Evolutionary conservation across 2,113 vertebrate species (phyloP).

Genomic region (Etia nguti): DNA sequence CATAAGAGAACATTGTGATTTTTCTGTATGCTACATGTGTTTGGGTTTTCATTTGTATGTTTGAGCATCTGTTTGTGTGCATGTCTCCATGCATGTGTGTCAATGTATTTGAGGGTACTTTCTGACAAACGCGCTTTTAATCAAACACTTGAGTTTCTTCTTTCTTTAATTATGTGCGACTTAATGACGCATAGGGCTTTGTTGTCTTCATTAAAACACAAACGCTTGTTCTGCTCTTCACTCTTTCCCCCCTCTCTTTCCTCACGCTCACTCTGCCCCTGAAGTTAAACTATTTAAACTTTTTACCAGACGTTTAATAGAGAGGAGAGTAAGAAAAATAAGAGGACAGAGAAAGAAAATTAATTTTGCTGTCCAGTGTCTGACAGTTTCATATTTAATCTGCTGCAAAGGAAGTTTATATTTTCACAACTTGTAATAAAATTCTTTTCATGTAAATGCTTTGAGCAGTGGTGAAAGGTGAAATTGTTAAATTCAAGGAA

Average conservation of each 20-base stretch:
- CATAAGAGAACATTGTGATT: neutral
- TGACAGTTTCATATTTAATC: neutral
- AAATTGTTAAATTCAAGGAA: neutral
- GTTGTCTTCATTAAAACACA: slow-evolving; percentile 55
- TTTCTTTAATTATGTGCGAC: slow-evolving; percentile 61
- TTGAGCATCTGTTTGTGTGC: neutral
- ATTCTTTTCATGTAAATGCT: accelerated
- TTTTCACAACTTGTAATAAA: neutral
- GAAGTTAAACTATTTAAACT: neutral
- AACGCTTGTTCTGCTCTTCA: neutral
- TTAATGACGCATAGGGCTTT: slow-evolving; percentile 54
- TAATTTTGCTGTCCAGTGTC: neutral
- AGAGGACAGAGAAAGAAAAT: neutral
- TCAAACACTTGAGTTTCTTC: slow-evolving; percentile 56
- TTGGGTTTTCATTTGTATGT: neutral
- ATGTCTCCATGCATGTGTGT: neutral
- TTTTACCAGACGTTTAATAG: neutral
- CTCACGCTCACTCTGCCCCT: neutral
- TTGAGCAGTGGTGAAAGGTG: neutral
- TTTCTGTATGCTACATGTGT: neutral
- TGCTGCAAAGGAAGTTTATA: neutral
- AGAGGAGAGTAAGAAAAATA: neutral
- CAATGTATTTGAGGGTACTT: neutral
- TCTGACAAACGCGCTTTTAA: slow-evolving; percentile 54
- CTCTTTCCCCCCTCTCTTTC: neutral